A percentile compares a stretch with the other conserved stretches of the same genome.
These are phyloP conservation scores for Spondyliosoma cantharus DNA, from an alignment of 2,797 vertebrate species.

Conservation along the genomic window DNA sequence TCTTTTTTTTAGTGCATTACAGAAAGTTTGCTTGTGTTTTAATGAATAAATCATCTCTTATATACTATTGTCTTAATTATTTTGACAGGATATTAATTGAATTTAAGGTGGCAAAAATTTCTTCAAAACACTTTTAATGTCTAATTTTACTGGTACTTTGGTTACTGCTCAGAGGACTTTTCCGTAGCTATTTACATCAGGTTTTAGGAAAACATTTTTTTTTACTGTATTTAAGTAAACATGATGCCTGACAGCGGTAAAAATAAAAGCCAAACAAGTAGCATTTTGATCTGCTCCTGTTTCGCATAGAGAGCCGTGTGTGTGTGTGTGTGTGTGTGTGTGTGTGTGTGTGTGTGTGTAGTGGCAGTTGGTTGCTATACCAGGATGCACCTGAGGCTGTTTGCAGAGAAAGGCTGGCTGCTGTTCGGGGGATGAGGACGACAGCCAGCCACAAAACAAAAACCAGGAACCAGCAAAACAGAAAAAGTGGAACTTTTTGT, in stretches of 20 bases:
- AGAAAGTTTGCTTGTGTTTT: not conserved
- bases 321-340: constrained; percentile 13
- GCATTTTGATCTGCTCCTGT: not conserved
- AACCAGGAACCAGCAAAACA: constrained; percentile 74
- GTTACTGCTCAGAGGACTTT: not conserved
- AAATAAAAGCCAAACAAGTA: constrained; percentile 7
- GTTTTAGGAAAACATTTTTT: not conserved
- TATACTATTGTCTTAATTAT: not conserved
- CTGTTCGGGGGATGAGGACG: constrained; percentile 56
- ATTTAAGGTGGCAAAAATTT: not conserved
- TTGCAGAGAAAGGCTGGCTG: constrained; percentile 64
- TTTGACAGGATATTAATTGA: not conserved
- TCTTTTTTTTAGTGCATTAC: not conserved
- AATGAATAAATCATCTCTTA: not conserved
- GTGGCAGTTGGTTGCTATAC: constrained; percentile 69
- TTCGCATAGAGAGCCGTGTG: not conserved
- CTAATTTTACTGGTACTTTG: not conserved
- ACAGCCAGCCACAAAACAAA: constrained; percentile 48
- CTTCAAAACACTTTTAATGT: not conserved
- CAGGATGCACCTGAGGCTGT: constrained; percentile 77
- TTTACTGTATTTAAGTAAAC: too few relatives aligned
- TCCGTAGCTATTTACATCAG: not conserved
- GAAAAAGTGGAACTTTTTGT: constrained; percentile 74
- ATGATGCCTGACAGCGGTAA: not conserved
- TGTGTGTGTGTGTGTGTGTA: constrained; percentile 6